Percentiles rank a stretch among this genome's conserved stretches.
phyloP scores from a whole-genome alignment of 2,113 vertebrate species.

The Cariama cristata region DNA sequence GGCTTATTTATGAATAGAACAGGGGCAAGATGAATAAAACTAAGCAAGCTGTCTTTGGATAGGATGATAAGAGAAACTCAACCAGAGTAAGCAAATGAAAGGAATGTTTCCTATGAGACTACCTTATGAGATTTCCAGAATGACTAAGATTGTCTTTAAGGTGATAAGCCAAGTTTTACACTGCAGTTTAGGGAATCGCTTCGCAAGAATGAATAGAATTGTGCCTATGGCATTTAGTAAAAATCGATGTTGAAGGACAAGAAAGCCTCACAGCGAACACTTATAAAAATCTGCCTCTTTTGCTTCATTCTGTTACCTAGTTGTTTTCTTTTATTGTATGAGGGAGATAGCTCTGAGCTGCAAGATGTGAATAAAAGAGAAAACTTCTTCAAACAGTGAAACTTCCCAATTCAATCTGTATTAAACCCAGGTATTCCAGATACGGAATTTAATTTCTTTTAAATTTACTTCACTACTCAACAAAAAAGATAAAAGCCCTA shows the following conservation, averaged over 20 bases:
- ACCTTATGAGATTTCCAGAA: not conserved
- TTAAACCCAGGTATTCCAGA: not conserved
- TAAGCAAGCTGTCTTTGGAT: not conserved
- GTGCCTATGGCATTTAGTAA: constrained; percentile 18
- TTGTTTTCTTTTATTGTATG: constrained; percentile 40
- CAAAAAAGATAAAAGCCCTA: not conserved
- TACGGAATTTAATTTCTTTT: not conserved
- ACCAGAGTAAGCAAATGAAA: constrained; percentile 25
- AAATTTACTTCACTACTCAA: not conserved
- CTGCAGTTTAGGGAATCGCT: constrained; percentile 50
- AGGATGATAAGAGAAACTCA: not conserved
- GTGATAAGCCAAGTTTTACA: constrained; percentile 49
- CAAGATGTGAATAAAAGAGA: constrained; percentile 16
- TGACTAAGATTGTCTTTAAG: constrained; percentile 35
- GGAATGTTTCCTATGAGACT: constrained; percentile 1
- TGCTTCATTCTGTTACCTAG: constrained; percentile 1
- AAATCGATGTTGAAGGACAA: constrained; percentile 66
- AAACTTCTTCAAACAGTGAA: constrained; percentile 28
- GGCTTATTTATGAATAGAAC: not conserved
- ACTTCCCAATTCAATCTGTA: constrained; percentile 16
- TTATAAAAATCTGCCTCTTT: constrained; percentile 34
- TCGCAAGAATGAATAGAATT: constrained; percentile 51
- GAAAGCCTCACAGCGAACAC: constrained; percentile 26
- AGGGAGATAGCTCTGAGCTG: constrained; percentile 30
- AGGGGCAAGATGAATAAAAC: not conserved